These are phyloP conservation scores for Cephus sareptanus DNA, from an alignment of 2,888 invertebrate species.

Conservation along the genomic window DNA sequence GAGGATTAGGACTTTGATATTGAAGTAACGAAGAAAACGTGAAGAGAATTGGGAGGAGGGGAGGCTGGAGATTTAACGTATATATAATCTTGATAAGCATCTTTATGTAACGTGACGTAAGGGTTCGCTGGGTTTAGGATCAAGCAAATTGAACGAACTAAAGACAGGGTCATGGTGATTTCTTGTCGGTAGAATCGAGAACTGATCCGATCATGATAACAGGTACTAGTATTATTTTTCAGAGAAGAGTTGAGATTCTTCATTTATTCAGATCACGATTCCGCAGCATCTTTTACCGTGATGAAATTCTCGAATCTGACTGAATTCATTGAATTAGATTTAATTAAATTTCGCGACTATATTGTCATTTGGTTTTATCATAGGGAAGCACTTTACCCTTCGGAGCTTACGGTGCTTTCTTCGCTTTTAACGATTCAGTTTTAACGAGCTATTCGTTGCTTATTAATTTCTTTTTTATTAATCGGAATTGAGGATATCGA, in stretches of 20 bases:
- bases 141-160: background rate
- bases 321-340: background rate
- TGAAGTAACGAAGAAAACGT: background rate
- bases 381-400: background rate
- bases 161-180: background rate
- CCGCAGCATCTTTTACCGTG: background rate
- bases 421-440: background rate
- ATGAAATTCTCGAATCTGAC: background rate
- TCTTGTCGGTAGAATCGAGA: background rate
- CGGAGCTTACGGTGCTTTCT: background rate
- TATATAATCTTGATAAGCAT: background rate
- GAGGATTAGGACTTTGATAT: background rate
- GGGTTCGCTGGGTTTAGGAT: background rate
- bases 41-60: background rate
- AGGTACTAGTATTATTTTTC: background rate
- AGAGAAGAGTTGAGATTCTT: background rate
- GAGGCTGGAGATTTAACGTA: background rate
- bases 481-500: background rate
- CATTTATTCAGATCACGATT: background rate
- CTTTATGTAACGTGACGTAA: background rate
- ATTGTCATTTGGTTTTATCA: background rate
- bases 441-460: background rate
- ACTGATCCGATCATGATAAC: background rate
- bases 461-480: background rate
- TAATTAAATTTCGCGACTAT: background rate